Percentiles rank a stretch among this genome's conserved stretches.
phyloP scores from a whole-genome alignment of 2,113 vertebrate genomes.

The Capreolus pygargus region DNA sequence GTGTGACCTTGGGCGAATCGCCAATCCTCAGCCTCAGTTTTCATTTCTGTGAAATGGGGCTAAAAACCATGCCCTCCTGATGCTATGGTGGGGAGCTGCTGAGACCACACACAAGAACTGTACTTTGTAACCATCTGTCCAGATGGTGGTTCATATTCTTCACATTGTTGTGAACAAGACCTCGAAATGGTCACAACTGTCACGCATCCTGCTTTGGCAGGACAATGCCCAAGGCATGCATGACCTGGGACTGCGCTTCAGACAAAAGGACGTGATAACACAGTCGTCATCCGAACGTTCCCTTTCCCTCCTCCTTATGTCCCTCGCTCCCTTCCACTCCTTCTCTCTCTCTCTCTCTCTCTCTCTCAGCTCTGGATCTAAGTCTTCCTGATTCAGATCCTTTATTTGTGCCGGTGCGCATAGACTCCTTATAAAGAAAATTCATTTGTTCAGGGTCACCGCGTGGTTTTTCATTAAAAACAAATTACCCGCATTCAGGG shows the following conservation, averaged over 20 bases:
- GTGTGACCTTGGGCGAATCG: background rate
- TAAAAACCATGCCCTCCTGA: rapidly evolving
- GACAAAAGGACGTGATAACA: conserved; percentile 46
- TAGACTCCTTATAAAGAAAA: conserved; percentile 95
- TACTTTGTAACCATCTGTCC: background rate
- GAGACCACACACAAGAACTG: rapidly evolving
- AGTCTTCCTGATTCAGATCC: conserved; percentile 76
- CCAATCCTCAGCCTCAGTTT: background rate
- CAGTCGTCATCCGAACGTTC: background rate
- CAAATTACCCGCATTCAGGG: conserved; percentile 99
- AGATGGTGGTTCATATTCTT: background rate
- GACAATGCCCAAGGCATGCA: background rate
- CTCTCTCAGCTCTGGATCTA: conserved; percentile 59
- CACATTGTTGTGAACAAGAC: background rate
- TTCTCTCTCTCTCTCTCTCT: background rate
- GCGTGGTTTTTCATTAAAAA: conserved; percentile 99
- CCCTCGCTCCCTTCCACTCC: background rate
- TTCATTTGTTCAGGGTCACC: conserved; percentile 99
- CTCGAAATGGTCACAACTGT: background rate
- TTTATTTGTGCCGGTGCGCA: conserved; percentile 85
- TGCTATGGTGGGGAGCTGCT: rapidly evolving
- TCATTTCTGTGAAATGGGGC: conserved; percentile 22
- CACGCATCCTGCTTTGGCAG: background rate
- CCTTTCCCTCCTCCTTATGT: background rate
- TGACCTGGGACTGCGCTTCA: background rate